Conservation (phyloP, 2,113 vertebrate species). For the Prinia subflava region DNA sequence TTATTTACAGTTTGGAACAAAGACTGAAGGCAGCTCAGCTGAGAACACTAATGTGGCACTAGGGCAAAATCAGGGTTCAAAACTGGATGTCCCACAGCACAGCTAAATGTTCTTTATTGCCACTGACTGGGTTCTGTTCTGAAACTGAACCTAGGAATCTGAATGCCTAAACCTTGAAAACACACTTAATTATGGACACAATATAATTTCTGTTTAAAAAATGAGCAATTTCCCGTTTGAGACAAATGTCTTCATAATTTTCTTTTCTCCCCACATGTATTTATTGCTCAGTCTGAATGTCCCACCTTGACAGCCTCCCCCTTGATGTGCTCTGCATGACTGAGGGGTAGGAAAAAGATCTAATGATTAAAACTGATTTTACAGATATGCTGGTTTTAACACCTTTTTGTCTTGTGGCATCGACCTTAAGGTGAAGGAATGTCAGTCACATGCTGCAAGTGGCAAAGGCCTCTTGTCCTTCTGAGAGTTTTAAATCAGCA, state of each 20-base stretch:
- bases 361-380: neutral
- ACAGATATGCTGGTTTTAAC: rapidly evolving
- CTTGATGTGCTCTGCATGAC: neutral
- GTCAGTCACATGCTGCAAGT: neutral
- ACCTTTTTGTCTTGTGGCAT: neutral
- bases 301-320: neutral
- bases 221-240: neutral
- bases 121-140: no score
- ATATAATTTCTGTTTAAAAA: neutral
- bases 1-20: neutral
- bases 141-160: neutral
- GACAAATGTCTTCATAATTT: neutral
- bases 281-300: neutral
- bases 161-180: neutral
- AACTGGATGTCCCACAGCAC: neutral
- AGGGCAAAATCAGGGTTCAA: neutral
- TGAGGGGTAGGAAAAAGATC: neutral
- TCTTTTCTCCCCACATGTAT: neutral
- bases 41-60: neutral
- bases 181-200: neutral
- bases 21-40: neutral
- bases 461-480: neutral
- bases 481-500: neutral
- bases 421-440: rapidly evolving
- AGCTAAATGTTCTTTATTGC: neutral